Base-by-base conservation (phyloP, 2,113 vertebrate species). In the Chaenocephalus aceratus region DNA sequence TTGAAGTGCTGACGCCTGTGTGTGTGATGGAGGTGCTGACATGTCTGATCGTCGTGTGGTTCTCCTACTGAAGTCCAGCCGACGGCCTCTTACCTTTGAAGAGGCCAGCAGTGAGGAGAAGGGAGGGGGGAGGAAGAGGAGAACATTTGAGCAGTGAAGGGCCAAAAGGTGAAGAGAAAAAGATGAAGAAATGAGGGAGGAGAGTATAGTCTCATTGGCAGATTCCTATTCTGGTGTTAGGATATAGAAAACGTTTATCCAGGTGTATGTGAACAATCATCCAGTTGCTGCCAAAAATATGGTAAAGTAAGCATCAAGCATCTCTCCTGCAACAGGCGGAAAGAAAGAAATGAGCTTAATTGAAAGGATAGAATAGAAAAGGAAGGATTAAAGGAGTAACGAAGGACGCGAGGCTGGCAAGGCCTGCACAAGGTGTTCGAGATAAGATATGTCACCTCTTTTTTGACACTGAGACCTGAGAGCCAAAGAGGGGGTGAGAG, bases 1-100 rank as follows among this genome's bases (percentile, higher is more conserved):
- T 72, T 72, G 77, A 85, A 79, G 79, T 80, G 87, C 77, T 88
- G 82, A 77, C 66, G 26, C 56, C 15, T 70, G 58, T 53, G 65
- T 51, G 51, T 64, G 36, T 45, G 61, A 34, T 44, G 60, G 68
- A 80, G 88, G 85, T 83, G 91, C 83, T 91, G 90, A 90, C 88
- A 88, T 75, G 80, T 88, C 78, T 90, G 90, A 86, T 86, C 68
- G 52, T 11, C 16, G 72, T 79, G 75, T 64, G 74, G 79, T 84
- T 90, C 80, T 84, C 58, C 63, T 41, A 67, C 84, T 85, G 87
- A 88, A 87, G 74, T 79, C 10, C n/a, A 77, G 82, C 79, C 49
- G 87, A 83, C 63, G 79, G 86, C 77, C 66, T 86, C 75, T 80
- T 81, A 82, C 66, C 80, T 92, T 92, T 90, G 82, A 90, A 90